phyloP scores from a whole-genome alignment of 1,140 invertebrate genomes.

The Leptinotarsa defecta region DNA sequence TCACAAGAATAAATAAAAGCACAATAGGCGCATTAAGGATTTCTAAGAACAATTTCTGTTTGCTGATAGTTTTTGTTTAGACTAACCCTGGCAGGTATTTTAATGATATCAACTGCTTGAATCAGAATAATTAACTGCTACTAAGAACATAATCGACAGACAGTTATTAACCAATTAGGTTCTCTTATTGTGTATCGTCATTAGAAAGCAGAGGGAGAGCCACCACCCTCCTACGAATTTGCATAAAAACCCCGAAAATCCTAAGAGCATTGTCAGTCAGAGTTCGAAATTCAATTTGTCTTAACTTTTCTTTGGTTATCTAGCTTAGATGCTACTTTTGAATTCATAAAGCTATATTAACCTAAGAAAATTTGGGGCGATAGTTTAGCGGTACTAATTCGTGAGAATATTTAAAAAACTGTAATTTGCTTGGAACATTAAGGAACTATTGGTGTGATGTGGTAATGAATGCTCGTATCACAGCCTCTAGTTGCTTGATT shows the following conservation, averaged over 20 bases:
- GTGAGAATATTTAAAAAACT: neutral
- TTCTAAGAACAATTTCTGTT: too few relatives aligned
- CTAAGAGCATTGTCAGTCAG: neutral
- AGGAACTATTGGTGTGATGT: constrained; percentile 62
- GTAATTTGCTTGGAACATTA: constrained; percentile 38
- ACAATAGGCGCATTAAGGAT: too few relatives aligned
- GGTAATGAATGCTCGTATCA: constrained; percentile 58
- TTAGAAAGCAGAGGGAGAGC: neutral
- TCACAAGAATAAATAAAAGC: too few relatives aligned
- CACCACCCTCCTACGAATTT: neutral
- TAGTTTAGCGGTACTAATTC: neutral
- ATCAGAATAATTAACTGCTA: neutral
- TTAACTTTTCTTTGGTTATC: constrained; percentile 63
- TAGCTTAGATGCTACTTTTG: constrained; percentile 61
- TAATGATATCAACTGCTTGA: too few relatives aligned
- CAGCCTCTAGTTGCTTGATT: constrained; percentile 61
- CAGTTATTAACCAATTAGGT: constrained; percentile 1
- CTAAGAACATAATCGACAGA: neutral
- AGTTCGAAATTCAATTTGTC: constrained; percentile 47
- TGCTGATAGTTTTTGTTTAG: too few relatives aligned
- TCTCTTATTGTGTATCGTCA: neutral
- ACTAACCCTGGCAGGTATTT: too few relatives aligned
- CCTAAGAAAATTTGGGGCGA: constrained; percentile 58
- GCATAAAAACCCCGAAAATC: neutral
- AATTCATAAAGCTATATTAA: constrained; percentile 68